phyloP scores from a whole-genome alignment of 2,797 vertebrate genomes.

The Anguilla pacifica region DNA sequence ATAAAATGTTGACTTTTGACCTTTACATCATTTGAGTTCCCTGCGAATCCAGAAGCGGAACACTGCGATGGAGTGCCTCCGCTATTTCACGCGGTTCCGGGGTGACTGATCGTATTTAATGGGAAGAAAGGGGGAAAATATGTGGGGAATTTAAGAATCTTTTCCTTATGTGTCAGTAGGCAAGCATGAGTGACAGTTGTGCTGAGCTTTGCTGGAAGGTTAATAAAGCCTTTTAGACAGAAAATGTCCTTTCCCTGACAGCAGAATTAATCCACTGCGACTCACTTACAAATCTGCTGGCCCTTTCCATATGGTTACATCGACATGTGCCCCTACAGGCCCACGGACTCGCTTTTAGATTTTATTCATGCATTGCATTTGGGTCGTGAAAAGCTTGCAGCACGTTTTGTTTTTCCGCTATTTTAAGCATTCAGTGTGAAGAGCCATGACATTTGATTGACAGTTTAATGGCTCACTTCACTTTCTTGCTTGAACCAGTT shows the following conservation, averaged over 20 bases:
- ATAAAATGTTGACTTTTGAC: not conserved
- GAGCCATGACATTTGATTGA: slow-evolving; percentile 3
- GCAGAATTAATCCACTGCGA: slow-evolving; percentile 48
- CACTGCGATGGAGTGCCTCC: not conserved
- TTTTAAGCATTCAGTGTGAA: not conserved
- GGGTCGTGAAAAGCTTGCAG: slow-evolving; percentile 10
- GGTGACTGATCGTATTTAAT: slow-evolving; percentile 29
- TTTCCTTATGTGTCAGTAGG: slow-evolving; percentile 35
- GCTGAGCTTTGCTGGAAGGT: slow-evolving; percentile 37
- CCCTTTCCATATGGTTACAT: not conserved
- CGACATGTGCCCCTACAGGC: slow-evolving; percentile 31
- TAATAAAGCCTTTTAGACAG: slow-evolving; percentile 49
- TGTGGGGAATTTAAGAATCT: slow-evolving; percentile 24
- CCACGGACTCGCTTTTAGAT: slow-evolving; percentile 30
- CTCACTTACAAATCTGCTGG: slow-evolving; percentile 37
- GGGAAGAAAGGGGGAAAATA: not conserved
- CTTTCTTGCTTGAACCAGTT: not conserved
- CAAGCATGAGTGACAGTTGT: slow-evolving; percentile 37
- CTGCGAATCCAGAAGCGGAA: slow-evolving; percentile 29
- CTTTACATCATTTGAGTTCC: not conserved
- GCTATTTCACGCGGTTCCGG: not conserved
- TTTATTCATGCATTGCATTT: slow-evolving; percentile 21
- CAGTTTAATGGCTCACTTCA: not conserved
- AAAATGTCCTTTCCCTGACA: slow-evolving; percentile 46
- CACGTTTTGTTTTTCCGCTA: not conserved